Base-by-base conservation (phyloP, 2,113 vertebrate genomes). In the Synodontis membranacea region DNA sequence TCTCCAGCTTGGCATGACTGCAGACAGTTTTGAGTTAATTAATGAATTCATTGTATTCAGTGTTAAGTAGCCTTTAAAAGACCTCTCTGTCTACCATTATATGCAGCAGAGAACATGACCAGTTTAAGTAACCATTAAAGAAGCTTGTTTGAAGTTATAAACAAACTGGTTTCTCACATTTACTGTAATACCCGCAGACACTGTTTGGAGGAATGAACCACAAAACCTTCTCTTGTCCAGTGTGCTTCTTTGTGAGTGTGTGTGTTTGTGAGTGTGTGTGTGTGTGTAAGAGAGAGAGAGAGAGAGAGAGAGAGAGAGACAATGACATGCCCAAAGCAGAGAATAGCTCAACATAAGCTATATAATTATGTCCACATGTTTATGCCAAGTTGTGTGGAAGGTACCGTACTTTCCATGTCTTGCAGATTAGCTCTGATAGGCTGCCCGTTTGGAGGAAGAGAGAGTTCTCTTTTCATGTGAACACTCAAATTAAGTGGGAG, bases 331-430 rank as follows among this genome's bases (percentile, higher is more conserved):
- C 60, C 83, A 58, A 56, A 58, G 60, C 39, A 82, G 80, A 82
- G 82, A 87, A 82, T 86, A 80, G 84, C 60, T 85, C 25, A 46
- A 76, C 62, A 44, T 50, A 74, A 86, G 90, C 89, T 88, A 64
- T 91, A 89, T 92, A 93, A 93, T 95, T 92, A 93, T 93, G 92
- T 90, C 82, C 84, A 76, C 83, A 76, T 92, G 93, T 93, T 92
- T 92, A 89, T 91, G 89, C 87, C 89, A 92, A 91, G 88, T 52
- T 82, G 86, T 80, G 88, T 90, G 90, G 91, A 94, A 94, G 91
- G 88, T 89, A 93, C 93, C 86, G 91, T 93, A 94, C 93, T 94
- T 95, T 95, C 92, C 93, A 7, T 89, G 86, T 91, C 82, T 85
- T 92, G 68, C 89, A 92, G 82, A 92, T 72, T 70, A 91, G 52